Evolutionary conservation across 2,888 invertebrate genomes (phyloP).

Genomic region (Eustalomyia histrio): DNA sequence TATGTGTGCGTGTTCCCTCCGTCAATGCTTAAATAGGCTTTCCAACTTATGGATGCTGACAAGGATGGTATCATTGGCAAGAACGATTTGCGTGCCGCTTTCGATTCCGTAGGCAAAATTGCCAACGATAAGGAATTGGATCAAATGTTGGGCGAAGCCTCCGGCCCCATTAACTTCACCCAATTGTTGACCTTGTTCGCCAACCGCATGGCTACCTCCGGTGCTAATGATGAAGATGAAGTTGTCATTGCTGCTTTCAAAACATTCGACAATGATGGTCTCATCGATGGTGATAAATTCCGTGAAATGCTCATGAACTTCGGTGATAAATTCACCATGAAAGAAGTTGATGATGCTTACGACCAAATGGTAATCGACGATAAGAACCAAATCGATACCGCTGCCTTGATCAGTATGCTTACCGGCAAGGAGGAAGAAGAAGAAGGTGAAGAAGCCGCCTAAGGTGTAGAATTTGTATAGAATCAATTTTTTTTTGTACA

Average conservation of each 20-base stretch:
- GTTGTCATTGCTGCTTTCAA: slow-evolving; percentile 95
- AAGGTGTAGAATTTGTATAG: slow-evolving; percentile 66
- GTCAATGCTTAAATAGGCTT: slow-evolving; percentile 84
- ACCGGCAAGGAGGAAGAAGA: slow-evolving; percentile 92
- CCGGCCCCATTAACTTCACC: slow-evolving; percentile 97
- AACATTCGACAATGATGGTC: slow-evolving; percentile 93
- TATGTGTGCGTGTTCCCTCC: not conserved
- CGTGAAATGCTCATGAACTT: slow-evolving; percentile 95
- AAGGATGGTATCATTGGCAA: slow-evolving; percentile 95
- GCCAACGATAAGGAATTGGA: slow-evolving; percentile 95
- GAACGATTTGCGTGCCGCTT: slow-evolving; percentile 93
- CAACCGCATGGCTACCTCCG: slow-evolving; percentile 93
- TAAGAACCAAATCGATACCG: slow-evolving; percentile 93
- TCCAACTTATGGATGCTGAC: slow-evolving; percentile 97
- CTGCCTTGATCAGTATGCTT: slow-evolving; percentile 91
- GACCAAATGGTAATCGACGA: slow-evolving; percentile 96
- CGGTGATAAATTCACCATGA: slow-evolving; percentile 94
- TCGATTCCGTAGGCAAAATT: slow-evolving; percentile 94
- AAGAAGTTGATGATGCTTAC: slow-evolving; percentile 94
- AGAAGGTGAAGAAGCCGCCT: slow-evolving; percentile 83
- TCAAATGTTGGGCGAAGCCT: slow-evolving; percentile 91
- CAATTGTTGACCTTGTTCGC: slow-evolving; percentile 95
- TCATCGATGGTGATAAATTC: slow-evolving; percentile 93
- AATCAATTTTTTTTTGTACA: slow-evolving; percentile 53
- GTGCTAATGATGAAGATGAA: slow-evolving; percentile 93